phyloP scores from a whole-genome alignment of 1,140 invertebrate genomes.

The Charaxes varanes region DNA sequence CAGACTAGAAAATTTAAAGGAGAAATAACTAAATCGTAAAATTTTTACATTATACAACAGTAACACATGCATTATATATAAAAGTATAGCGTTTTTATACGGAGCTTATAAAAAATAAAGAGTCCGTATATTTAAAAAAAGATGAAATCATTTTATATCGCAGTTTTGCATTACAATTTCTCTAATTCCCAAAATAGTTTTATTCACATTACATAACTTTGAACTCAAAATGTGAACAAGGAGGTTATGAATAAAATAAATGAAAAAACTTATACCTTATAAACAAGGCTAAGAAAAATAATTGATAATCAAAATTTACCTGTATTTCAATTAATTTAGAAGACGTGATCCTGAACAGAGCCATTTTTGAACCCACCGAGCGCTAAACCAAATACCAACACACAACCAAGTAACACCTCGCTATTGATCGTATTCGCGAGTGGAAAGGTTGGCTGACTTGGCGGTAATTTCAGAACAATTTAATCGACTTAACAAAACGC shows the following conservation, averaged over 20 bases:
- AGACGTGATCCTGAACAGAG: slow-evolving; percentile 61
- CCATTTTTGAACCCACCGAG: slow-evolving; percentile 59
- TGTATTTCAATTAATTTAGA: slow-evolving; percentile 55
- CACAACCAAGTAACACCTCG: slow-evolving; percentile 37
- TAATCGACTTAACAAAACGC: too few relatives aligned
- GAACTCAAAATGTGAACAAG: slow-evolving; percentile 41
- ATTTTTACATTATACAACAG: too few relatives aligned
- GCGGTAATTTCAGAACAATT: too few relatives aligned
- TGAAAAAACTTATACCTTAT: slow-evolving; percentile 10
- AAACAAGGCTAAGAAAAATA: slow-evolving; percentile 7
- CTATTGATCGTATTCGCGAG: slow-evolving; percentile 51
- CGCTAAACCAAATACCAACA: slow-evolving; percentile 47
- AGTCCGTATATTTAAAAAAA: not conserved
- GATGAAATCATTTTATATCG: not conserved
- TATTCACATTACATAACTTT: slow-evolving; percentile 45
- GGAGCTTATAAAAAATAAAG: too few relatives aligned
- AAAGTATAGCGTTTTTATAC: too few relatives aligned
- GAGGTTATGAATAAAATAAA: slow-evolving; percentile 42
- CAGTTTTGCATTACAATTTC: too few relatives aligned
- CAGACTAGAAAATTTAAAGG: too few relatives aligned
- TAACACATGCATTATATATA: too few relatives aligned
- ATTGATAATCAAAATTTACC: slow-evolving; percentile 34
- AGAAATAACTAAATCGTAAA: too few relatives aligned
- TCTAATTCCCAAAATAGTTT: slow-evolving; percentile 27
- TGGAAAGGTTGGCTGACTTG: slow-evolving; percentile 25